Base-by-base conservation (phyloP, 2,888 invertebrate species). In the Ectropis crepuscularia region DNA sequence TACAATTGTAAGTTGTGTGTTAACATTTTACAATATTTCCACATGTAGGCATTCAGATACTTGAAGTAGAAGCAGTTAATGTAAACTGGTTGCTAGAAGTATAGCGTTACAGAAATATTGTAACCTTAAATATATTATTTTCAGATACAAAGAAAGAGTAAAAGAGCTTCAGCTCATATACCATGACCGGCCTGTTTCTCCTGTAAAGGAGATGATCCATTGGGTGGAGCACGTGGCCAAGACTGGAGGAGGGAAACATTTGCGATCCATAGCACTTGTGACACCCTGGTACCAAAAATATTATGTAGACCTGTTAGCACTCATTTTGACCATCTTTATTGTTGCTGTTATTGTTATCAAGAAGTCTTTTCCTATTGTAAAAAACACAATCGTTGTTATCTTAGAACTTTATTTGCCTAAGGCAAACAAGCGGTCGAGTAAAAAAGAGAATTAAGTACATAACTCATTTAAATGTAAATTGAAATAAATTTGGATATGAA, bases 161-260 rank as follows among this genome's bases (percentile, higher is more conserved):
- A 80, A 81, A 43, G 81, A 84, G 7, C 63, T 84, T 2, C 87
- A 87, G 0, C 38, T 69, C 6, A 74, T 85, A 0, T 85, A 82
- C 67, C 85, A 86, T 68, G 78, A 87, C 54, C 77, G 82, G 10
- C 77, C 80, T 0, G 47, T 71, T n/a, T 63, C 76, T 1, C 83
- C 88, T 0, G 80, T 75, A 2, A 71, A 72, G 0, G 83, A 82
- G 48, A 46, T 88, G 42, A 77, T 79, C 5, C 80, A 82, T 68
- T 88, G 88, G 87, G 80, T 86, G 4, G 78, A 82, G 46, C 86
- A 88, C 63, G 87, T 86, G 6, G 71, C 83, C 6, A 69, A 68
- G 16, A 87, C 87, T 2, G 49, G 70, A 0, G 88, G 88, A 0
- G 86, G 88, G 0, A 66, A 69, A 0, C 83, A 87, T 54, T 67